A percentile compares a stretch with the other conserved stretches of the same genome.
These are phyloP conservation scores for Drosophila pegasa DNA, from an alignment of 2,888 invertebrate species.

Conservation along the genomic window DNA sequence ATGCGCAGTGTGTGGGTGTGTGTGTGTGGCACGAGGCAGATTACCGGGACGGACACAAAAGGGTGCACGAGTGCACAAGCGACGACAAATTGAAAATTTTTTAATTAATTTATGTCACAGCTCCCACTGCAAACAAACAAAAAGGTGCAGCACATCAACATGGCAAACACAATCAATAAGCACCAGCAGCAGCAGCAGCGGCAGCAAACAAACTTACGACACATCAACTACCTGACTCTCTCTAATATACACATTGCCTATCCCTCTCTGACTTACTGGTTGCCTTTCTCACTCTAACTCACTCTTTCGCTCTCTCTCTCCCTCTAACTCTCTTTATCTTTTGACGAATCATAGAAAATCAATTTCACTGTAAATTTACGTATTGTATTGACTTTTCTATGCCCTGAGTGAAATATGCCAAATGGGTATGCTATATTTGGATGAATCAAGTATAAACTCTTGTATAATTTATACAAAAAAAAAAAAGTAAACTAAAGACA, in stretches of 20 bases:
- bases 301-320: neutral
- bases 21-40: conserved; percentile 14
- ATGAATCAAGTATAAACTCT: neutral
- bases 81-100: conserved; percentile 27
- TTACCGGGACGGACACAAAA: neutral
- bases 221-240: neutral
- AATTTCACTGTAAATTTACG: conserved; percentile 47
- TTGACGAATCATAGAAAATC: conserved; percentile 53
- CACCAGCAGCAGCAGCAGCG: conserved; percentile 28
- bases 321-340: neutral
- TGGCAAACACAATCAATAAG: conserved; percentile 44
- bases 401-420: conserved; percentile 15
- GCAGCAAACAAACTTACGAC: conserved; percentile 33
- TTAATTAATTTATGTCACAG: conserved; percentile 58
- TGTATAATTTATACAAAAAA: neutral
- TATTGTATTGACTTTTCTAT: conserved; percentile 37
- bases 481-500: too few species aligned
- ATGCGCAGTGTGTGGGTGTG: conserved; percentile 31
- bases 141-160: conserved; percentile 29
- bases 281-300: neutral
- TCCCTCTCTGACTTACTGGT: too few species aligned
- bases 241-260: neutral
- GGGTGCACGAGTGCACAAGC: neutral
- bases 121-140: conserved; percentile 40
- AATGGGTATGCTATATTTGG: neutral